Conservation (phyloP, 2,888 invertebrate genomes). For the Mesopsocus fuscifrons region DNA sequence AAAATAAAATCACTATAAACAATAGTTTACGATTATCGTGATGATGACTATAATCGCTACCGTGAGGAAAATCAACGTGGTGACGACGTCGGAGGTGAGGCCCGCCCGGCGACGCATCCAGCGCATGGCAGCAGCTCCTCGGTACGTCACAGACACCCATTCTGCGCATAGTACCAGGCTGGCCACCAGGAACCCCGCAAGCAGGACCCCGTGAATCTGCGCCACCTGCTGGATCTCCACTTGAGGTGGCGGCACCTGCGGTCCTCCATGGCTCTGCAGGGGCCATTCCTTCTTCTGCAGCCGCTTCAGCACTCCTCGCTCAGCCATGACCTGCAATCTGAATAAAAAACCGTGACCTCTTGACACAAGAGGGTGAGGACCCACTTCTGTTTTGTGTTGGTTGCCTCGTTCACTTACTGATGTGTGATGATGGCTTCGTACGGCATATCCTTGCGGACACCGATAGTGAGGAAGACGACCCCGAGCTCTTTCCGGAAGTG, state of each 20-base stretch:
- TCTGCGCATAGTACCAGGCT: too few species aligned
- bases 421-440: neutral
- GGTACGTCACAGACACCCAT: too few species aligned
- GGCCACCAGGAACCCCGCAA: too few species aligned
- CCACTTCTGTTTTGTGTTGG: neutral
- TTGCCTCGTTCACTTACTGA: too few species aligned
- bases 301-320: neutral
- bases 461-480: constrained; percentile 4
- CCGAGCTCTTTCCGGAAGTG: neutral
- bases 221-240: neutral
- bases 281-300: constrained; percentile 1
- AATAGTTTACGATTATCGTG: too few species aligned
- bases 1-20: too few species aligned
- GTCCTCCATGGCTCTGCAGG: neutral
- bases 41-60: too few species aligned
- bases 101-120: too few species aligned
- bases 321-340: constrained; percentile 4
- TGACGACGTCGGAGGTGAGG: too few species aligned
- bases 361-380: neutral
- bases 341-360: neutral
- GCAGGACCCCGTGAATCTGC: neutral
- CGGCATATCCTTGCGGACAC: neutral
- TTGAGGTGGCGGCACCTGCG: neutral
- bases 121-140: too few species aligned
- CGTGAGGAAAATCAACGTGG: too few species aligned